These are phyloP conservation scores for Phyllopteryx taeniolatus DNA, from an alignment of 2,113 vertebrate species.

Conservation along the genomic window DNA sequence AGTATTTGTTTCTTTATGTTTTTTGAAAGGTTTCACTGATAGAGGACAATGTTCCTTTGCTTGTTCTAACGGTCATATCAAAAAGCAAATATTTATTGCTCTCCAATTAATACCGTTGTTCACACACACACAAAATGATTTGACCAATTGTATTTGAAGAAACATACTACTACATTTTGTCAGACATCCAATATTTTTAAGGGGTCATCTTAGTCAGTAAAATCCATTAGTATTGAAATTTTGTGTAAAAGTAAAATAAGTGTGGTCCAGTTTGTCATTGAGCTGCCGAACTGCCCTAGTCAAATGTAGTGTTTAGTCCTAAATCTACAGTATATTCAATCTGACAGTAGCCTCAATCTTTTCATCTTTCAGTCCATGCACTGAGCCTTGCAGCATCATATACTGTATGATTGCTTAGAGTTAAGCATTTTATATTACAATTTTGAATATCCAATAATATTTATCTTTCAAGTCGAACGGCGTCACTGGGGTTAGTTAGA, in stretches of 20 bases:
- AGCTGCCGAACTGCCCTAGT: neutral
- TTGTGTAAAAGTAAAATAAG: neutral
- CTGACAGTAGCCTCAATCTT: constrained; percentile 24
- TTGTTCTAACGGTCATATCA: neutral
- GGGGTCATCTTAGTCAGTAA: neutral
- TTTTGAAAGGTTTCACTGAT: neutral
- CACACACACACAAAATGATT: neutral
- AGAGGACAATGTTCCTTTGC: neutral
- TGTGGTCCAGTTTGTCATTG: neutral
- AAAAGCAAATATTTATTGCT: neutral
- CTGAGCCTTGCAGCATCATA: constrained; percentile 24
- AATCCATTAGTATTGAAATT: neutral
- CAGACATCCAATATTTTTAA: neutral
- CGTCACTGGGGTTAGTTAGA: neutral
- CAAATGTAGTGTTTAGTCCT: constrained; percentile 2
- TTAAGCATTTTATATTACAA: constrained; percentile 41
- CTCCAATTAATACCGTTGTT: neutral
- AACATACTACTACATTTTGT: neutral
- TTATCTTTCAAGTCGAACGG: constrained; percentile 27
- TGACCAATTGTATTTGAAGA: neutral
- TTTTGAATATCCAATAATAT: constrained; percentile 20
- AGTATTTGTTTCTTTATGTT: neutral
- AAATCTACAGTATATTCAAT: constrained; percentile 25
- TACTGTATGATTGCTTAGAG: constrained; percentile 25
- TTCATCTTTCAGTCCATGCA: constrained; percentile 25